Evolutionary conservation across 2,113 vertebrate species (phyloP), one percentile per base, ranked within the genome.

Genomic region (Neomonachus schauinslandi): DNA sequence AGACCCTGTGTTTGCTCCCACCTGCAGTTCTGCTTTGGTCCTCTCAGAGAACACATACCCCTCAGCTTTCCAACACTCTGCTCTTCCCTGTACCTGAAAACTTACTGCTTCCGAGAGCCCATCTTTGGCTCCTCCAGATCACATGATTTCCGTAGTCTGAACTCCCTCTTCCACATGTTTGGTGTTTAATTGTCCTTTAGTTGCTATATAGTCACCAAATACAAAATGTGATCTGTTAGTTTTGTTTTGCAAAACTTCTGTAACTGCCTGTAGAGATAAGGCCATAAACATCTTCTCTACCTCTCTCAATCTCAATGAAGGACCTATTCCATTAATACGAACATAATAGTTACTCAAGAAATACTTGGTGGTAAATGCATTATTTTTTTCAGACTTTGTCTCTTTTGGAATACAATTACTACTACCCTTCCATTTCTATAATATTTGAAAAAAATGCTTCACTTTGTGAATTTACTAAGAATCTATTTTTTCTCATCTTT

Each of bases 211-310:
- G 42, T 85, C 21, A 72, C 65, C 10, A 36, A 39, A 86, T 86
- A 74, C 13, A 49, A 76, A 71, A 63, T 55, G 10, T 65, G 55
- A 59, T 14, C 12, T 51, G 13, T n/a, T 77, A 24, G 18, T 76
- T 85, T 91, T 86, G 72, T 79, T 92, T 96, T 93, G 39, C 36
- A 94, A 93, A 95, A 72, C 55, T 80, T 39, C 26, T 63, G 0
- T 94, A 57, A 83, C 12, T 69, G 26, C 14, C n/a, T 16, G 14
- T 74, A 88, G 49, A 90, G 36, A 72, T 46, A 74, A 92, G 49
- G 18, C 31, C 2, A 55, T 33, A 59, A 42, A 72, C 5, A 7
- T 74, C 63, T 51, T 85, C 16, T 77, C 4, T 51, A 46, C 33
- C 31, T 85, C 39, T 57, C 55, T 63, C 39, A 94, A 33, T 21